A percentile compares a stretch with the other conserved stretches of the same genome.
Evolutionary conservation across 1,140 invertebrate species (phyloP).

Genomic region (Caerostris darwini): DNA sequence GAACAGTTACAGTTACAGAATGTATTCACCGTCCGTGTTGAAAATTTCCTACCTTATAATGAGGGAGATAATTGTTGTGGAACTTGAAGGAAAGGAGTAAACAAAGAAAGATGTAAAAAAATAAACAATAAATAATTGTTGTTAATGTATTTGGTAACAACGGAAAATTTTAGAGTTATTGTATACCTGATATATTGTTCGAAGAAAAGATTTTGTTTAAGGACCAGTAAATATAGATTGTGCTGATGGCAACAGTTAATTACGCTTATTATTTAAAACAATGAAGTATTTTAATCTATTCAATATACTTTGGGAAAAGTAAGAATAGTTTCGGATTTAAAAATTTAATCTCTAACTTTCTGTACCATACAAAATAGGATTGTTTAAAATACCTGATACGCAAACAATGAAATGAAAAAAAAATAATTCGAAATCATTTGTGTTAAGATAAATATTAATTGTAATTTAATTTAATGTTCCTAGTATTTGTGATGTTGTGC

Average conservation of each 20-base stretch:
- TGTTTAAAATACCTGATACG: too few relatives aligned
- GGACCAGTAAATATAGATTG: neutral
- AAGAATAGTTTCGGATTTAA: too few relatives aligned
- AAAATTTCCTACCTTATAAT: neutral
- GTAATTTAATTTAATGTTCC: too few relatives aligned
- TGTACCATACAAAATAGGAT: too few relatives aligned
- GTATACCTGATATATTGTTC: neutral
- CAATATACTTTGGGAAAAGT: too few relatives aligned
- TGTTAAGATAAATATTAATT: too few relatives aligned
- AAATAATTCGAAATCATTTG: too few relatives aligned
- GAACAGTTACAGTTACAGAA: neutral
- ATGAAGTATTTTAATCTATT: too few relatives aligned
- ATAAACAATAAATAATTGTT: neutral
- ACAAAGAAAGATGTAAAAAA: neutral
- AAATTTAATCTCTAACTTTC: too few relatives aligned
- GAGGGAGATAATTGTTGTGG: neutral
- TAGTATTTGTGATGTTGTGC: too few relatives aligned
- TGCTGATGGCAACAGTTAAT: neutral
- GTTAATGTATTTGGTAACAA: neutral
- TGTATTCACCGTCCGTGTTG: neutral
- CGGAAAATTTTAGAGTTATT: neutral
- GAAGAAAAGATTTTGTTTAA: neutral
- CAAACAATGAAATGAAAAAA: too few relatives aligned
- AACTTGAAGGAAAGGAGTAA: neutral
- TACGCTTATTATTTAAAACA: neutral